Conservation (phyloP, 2,797 vertebrate species). For the Liparis tanakae region DNA sequence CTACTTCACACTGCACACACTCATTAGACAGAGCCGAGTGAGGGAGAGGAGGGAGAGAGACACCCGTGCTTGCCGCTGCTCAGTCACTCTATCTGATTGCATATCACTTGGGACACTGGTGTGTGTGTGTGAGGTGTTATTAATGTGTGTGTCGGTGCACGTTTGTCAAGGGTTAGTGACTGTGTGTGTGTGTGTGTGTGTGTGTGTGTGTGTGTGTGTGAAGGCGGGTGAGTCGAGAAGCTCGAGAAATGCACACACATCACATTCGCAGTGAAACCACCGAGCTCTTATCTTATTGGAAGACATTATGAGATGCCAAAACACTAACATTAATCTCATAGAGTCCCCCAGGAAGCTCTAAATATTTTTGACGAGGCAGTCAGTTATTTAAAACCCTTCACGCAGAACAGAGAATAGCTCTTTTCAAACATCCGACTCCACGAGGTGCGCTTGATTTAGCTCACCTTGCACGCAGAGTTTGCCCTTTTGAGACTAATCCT, state of each 20-base stretch:
- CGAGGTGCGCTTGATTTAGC: constrained; percentile 55
- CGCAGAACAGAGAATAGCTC: constrained; percentile 45
- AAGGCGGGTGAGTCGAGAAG: constrained; percentile 46
- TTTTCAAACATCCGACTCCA: constrained; percentile 61
- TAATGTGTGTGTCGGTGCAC: constrained; percentile 49
- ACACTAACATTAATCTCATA: constrained; percentile 72
- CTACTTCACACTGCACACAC: constrained; percentile 75
- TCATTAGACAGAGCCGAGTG: constrained; percentile 71
- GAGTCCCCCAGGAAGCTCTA: constrained; percentile 63
- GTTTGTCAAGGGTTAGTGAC: constrained; percentile 51
- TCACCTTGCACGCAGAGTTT: constrained; percentile 39
- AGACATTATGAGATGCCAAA: constrained; percentile 73
- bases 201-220: constrained; percentile 31
- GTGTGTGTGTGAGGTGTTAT: constrained; percentile 38
- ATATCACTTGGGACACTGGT: constrained; percentile 62
- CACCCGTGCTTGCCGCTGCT: constrained; percentile 52
- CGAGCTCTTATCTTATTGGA: constrained; percentile 75
- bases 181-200: constrained; percentile 40
- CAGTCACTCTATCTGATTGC: constrained; percentile 76
- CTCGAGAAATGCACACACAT: constrained; percentile 64
- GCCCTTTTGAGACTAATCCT: constrained; percentile 49
- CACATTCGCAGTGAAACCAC: constrained; percentile 60
- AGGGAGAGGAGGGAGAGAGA: constrained; percentile 60
- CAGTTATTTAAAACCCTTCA: constrained; percentile 73
- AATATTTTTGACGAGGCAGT: constrained; percentile 73